Percentiles rank a stretch among this genome's conserved stretches.
Evolutionary conservation across 2,888 invertebrate species (phyloP).

Genomic region (Megamerina dolium): DNA sequence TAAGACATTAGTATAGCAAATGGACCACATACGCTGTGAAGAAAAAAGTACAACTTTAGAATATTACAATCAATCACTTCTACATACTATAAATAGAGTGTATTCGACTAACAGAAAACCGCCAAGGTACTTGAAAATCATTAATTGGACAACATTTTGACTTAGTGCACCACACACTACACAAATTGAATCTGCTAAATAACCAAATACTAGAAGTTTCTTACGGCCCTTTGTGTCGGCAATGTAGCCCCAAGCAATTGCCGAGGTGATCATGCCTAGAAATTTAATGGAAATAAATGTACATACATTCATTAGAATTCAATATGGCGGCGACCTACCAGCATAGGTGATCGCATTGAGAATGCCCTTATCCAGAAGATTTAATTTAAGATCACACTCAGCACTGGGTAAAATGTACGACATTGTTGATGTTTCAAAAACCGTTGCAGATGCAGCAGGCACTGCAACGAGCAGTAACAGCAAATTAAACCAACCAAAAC

Average conservation of each 20-base stretch:
- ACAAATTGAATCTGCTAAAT: conserved; percentile 58
- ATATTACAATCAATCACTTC: neutral
- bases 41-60: neutral
- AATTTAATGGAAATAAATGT: conserved; percentile 2
- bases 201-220: conserved; percentile 62
- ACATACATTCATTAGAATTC: neutral
- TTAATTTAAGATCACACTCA: conserved; percentile 65
- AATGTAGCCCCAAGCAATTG: conserved; percentile 70
- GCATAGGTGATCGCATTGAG: conserved; percentile 66
- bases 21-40: conserved; percentile 60
- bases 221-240: conserved; percentile 68
- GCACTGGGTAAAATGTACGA: conserved; percentile 70
- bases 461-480: conserved; percentile 56
- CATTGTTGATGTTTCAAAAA: conserved; percentile 65
- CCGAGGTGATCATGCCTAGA: conserved; percentile 62
- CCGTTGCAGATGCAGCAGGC: conserved; percentile 62
- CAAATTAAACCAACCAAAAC: conserved; percentile 66
- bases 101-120: conserved; percentile 64
- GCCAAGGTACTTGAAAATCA: conserved; percentile 62
- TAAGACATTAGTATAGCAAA: conserved; percentile 68
- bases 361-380: conserved; percentile 63
- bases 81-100: neutral
- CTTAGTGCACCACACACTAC: conserved; percentile 60
- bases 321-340: conserved; percentile 49
- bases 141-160: conserved; percentile 60